These are phyloP conservation scores for Piscicola geometra DNA, from an alignment of 2,888 invertebrate genomes.

Conservation along the genomic window DNA sequence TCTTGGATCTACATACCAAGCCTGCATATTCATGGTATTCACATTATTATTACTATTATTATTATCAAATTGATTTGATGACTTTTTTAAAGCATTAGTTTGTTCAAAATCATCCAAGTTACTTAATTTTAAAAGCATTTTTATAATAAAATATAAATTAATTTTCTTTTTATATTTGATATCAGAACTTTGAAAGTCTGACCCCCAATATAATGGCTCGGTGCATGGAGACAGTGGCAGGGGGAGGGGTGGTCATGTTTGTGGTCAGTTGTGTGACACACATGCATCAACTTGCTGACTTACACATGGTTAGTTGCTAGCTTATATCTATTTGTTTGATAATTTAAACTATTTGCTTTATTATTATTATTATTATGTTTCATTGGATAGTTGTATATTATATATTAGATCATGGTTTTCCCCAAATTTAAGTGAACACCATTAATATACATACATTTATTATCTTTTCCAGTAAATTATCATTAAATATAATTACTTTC, in stretches of 20 bases:
- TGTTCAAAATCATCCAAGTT: background rate
- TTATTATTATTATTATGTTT: background rate
- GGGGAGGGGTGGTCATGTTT: constrained; percentile 30
- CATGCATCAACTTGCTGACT: constrained; percentile 5
- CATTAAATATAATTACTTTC: background rate
- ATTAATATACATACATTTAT: background rate
- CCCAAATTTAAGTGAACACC: background rate
- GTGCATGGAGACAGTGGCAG: constrained; percentile 26
- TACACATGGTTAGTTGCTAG: constrained; percentile 23
- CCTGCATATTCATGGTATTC: constrained; percentile 27
- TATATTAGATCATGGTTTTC: background rate
- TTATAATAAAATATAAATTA: too few relatives aligned
- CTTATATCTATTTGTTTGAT: too few relatives aligned
- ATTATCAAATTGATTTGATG: too few relatives aligned
- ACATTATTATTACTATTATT: too few relatives aligned
- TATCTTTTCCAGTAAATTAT: background rate
- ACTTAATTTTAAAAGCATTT: too few relatives aligned
- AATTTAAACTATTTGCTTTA: too few relatives aligned
- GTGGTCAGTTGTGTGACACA: background rate
- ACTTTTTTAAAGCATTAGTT: background rate
- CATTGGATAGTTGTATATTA: too few relatives aligned
- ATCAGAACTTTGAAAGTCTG: constrained; percentile 14
- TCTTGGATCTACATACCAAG: constrained; percentile 19
- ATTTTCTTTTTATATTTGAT: background rate
- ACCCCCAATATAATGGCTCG: constrained; percentile 25